These are phyloP conservation scores for Drosophila mimetica DNA, from an alignment of 2,888 invertebrate genomes.

Conservation along the genomic window DNA sequence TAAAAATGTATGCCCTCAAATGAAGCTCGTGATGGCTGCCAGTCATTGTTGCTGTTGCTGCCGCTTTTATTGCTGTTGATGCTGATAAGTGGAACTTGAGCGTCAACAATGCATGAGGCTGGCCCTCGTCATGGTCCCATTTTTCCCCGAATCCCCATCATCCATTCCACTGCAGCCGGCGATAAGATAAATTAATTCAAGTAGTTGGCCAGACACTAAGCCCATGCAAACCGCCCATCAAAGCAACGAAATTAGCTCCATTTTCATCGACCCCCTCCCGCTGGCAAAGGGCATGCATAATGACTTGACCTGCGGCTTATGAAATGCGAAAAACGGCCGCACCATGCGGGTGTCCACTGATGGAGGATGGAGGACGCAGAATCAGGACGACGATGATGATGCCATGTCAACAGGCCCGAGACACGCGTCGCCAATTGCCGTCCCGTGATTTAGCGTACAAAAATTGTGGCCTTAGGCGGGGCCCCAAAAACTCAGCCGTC, in stretches of 20 bases:
- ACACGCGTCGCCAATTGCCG: slow-evolving; percentile 68
- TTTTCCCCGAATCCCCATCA: background rate
- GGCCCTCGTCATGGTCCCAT: slow-evolving; percentile 21
- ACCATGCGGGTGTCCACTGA: slow-evolving; percentile 32
- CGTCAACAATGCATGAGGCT: slow-evolving; percentile 72
- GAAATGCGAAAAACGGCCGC: slow-evolving; percentile 55
- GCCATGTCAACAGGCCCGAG: slow-evolving; percentile 63
- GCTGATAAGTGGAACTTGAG: slow-evolving; percentile 73
- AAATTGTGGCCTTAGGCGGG: slow-evolving; percentile 22
- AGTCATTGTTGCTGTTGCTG: slow-evolving; percentile 36
- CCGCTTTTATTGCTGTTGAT: slow-evolving; percentile 45
- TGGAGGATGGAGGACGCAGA: background rate
- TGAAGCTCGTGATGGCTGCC: slow-evolving; percentile 57
- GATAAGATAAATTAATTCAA: slow-evolving; percentile 79
- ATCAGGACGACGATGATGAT: slow-evolving; percentile 44
- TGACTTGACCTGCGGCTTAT: slow-evolving; percentile 66
- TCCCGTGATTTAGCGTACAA: slow-evolving; percentile 49
- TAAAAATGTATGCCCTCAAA: slow-evolving; percentile 66
- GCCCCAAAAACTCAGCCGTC: slow-evolving; percentile 10
- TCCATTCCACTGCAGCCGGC: slow-evolving; percentile 50
- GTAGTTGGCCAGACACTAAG: slow-evolving; percentile 35
- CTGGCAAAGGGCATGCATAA: slow-evolving; percentile 68
- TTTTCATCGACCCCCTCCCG: slow-evolving; percentile 46
- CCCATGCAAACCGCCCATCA: slow-evolving; percentile 25
- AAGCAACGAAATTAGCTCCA: slow-evolving; percentile 61